A percentile compares a stretch with the other conserved stretches of the same genome.
Conservation (phyloP, 2,113 vertebrate genomes). For the Orientallactaga bullata region DNA sequence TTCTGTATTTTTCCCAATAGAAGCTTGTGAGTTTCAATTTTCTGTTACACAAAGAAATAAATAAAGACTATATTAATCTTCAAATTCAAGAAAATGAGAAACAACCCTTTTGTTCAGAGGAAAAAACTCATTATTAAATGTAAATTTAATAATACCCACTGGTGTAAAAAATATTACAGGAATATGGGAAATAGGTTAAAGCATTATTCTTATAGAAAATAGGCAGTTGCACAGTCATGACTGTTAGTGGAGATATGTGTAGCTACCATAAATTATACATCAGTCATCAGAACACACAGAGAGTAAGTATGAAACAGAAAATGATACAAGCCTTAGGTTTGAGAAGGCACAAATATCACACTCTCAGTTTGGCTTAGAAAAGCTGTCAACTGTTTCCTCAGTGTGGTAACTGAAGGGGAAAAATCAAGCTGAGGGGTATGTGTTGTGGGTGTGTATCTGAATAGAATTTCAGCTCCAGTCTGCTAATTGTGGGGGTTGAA, state of each 20-base stretch:
- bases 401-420: conserved; percentile 38
- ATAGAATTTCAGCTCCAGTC: conserved; percentile 22
- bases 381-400: conserved; percentile 25
- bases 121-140: not conserved
- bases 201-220: conserved; percentile 8
- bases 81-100: not conserved
- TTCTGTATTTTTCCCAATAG: conserved; percentile 30
- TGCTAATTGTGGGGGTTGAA: conserved; percentile 37
- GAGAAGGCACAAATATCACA: conserved; percentile 59
- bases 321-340: not conserved
- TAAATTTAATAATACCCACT: not conserved
- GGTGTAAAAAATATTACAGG: not conserved
- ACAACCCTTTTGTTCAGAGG: not conserved
- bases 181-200: not conserved
- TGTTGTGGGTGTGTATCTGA: not conserved
- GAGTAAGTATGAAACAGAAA: conserved; percentile 25
- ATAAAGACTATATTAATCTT: not conserved
- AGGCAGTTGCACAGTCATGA: not conserved
- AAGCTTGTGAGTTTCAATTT: not conserved
- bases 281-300: conserved; percentile 36
- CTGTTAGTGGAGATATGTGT: not conserved
- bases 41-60: conserved; percentile 20
- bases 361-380: conserved; percentile 33
- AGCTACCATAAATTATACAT: conserved; percentile 22
- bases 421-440: not conserved